Conservation (phyloP, 2,888 invertebrate genomes). For the Gastracanthus pulcherrimus region DNA sequence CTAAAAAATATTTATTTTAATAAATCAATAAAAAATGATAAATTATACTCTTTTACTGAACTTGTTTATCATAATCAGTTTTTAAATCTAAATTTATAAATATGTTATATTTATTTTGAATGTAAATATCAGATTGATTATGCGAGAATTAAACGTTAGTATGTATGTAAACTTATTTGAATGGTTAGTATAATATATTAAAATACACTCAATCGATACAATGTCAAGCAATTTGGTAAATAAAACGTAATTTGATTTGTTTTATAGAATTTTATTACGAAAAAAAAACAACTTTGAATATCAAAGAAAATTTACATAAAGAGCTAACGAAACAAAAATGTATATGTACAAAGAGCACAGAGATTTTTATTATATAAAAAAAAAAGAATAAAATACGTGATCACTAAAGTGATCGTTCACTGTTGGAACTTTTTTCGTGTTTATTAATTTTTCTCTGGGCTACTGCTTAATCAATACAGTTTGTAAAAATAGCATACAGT, state of each 20-base stretch:
- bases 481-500: constrained; percentile 76
- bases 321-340: constrained; percentile 52
- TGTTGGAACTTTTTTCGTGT: constrained; percentile 57
- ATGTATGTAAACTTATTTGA: too few species aligned
- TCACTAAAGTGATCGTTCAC: constrained; percentile 26
- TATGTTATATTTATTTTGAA: too few species aligned
- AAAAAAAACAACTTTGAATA: constrained; percentile 57
- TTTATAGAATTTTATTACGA: constrained; percentile 55
- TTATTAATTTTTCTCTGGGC: constrained; percentile 68
- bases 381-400: constrained; percentile 44
- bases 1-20: too few species aligned
- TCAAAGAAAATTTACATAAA: constrained; percentile 56
- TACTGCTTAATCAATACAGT: constrained; percentile 74
- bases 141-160: too few species aligned
- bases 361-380: constrained; percentile 36
- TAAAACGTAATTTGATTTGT: background rate
- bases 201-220: too few species aligned
- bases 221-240: too few species aligned
- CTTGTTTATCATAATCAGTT: too few species aligned
- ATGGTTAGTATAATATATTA: too few species aligned
- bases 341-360: constrained; percentile 47
- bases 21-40: too few species aligned
- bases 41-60: too few species aligned
- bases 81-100: too few species aligned
- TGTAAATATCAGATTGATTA: too few species aligned